Evolutionary conservation across 2,888 invertebrate species (phyloP).

Genomic region (Drosophila anomelani): DNA sequence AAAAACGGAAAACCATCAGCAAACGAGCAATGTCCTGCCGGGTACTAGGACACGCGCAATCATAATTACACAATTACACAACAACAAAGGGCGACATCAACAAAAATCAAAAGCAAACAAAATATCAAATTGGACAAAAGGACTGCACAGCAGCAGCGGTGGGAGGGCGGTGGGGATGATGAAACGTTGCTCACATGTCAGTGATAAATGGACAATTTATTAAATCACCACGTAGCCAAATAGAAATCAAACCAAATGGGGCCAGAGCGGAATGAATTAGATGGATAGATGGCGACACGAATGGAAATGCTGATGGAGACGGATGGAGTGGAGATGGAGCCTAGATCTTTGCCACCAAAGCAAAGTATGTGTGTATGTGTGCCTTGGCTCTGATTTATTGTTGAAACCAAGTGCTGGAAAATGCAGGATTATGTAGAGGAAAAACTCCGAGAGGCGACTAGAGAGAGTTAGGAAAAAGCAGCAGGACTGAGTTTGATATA

Average conservation of each 20-base stretch:
- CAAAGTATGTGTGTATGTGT: constrained; percentile 19
- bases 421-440: background rate
- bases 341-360: background rate
- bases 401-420: constrained; percentile 42
- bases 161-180: constrained; percentile 23
- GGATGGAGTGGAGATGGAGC: constrained; percentile 21
- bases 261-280: constrained; percentile 35
- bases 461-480: background rate
- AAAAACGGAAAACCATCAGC: constrained; percentile 6
- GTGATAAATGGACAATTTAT: constrained; percentile 74
- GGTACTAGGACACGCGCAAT: constrained; percentile 45
- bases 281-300: constrained; percentile 42
- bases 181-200: constrained; percentile 60
- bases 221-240: constrained; percentile 71
- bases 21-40: constrained; percentile 30
- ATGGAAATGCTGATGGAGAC: constrained; percentile 37
- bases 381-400: constrained; percentile 42
- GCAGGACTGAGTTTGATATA: constrained; percentile 13
- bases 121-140: constrained; percentile 42
- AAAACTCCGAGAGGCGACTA: background rate
- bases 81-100: constrained; percentile 28
- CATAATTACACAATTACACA: constrained; percentile 59
- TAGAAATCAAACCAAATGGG: constrained; percentile 60
- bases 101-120: constrained; percentile 41
- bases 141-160: constrained; percentile 1